phyloP scores from a whole-genome alignment of 1,140 invertebrate species.

The Procambarus virginalis region DNA sequence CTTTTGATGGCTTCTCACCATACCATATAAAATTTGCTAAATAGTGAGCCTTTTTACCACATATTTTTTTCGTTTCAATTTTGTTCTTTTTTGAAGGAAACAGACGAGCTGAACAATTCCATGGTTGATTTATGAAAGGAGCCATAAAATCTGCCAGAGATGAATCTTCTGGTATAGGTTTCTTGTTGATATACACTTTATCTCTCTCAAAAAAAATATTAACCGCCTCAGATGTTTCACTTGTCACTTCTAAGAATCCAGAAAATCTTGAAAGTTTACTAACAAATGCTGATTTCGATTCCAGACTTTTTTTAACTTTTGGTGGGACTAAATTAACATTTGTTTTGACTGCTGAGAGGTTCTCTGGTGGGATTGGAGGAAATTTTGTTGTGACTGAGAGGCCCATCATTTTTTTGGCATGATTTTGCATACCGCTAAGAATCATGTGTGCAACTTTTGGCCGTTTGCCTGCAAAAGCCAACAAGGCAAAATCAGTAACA shows the following conservation, averaged over 20 bases:
- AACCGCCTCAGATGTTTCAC: background rate
- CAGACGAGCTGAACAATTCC: background rate
- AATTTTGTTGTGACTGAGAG: background rate
- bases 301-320: background rate
- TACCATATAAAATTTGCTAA: background rate
- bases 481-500: background rate
- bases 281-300: background rate
- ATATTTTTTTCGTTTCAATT: background rate
- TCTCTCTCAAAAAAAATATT: background rate
- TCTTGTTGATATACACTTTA: background rate
- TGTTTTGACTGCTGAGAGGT: background rate
- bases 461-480: background rate
- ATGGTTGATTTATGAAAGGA: background rate
- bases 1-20: slow-evolving; percentile 5
- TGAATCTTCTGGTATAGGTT: background rate
- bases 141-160: background rate
- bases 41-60: background rate
- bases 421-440: background rate
- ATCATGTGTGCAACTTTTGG: background rate
- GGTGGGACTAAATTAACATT: no score
- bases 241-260: background rate
- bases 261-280: background rate
- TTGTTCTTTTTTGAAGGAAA: background rate
- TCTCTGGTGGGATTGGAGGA: background rate
- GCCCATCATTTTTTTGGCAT: background rate